phyloP scores from a whole-genome alignment of 2,113 vertebrate genomes.

The Recurvirostra avosetta region DNA sequence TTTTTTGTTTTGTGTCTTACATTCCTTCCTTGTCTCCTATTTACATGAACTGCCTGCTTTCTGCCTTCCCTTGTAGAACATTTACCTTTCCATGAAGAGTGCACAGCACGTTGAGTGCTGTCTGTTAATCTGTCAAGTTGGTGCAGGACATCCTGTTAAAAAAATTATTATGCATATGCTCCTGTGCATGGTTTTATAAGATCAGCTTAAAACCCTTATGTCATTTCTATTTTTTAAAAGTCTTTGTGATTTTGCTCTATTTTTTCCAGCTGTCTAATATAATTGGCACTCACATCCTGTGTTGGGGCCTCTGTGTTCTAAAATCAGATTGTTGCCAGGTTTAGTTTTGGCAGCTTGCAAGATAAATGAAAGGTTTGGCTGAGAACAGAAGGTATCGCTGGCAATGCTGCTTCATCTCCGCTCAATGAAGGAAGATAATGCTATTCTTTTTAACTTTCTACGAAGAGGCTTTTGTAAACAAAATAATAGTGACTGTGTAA shows the following conservation, averaged over 20 bases:
- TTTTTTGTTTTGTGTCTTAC: background rate
- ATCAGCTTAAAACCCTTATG: background rate
- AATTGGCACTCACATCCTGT: constrained; percentile 8
- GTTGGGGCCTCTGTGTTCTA: background rate
- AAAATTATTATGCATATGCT: background rate
- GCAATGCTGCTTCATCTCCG: constrained; percentile 13
- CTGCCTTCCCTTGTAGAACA: background rate
- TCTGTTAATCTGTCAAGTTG: background rate
- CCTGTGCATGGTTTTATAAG: background rate
- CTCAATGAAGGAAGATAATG: constrained; percentile 20
- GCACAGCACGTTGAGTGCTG: background rate
- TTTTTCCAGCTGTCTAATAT: constrained; percentile 30
- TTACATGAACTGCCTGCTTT: background rate
- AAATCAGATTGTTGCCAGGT: constrained; percentile 38
- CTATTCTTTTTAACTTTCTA: constrained; percentile 17
- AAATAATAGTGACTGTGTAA: background rate
- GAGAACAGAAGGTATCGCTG: constrained; percentile 6
- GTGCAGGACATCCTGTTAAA: background rate
- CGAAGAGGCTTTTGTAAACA: constrained; percentile 8
- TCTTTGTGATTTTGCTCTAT: background rate
- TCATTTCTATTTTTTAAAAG: background rate
- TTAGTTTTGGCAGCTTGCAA: constrained; percentile 32
- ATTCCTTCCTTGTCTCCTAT: background rate
- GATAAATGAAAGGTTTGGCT: constrained; percentile 48
- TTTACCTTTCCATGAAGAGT: background rate